A percentile compares a stretch with the other conserved stretches of the same genome.
These are phyloP conservation scores for Glossosoma conforme DNA, from an alignment of 1,140 invertebrate species.

Conservation along the genomic window DNA sequence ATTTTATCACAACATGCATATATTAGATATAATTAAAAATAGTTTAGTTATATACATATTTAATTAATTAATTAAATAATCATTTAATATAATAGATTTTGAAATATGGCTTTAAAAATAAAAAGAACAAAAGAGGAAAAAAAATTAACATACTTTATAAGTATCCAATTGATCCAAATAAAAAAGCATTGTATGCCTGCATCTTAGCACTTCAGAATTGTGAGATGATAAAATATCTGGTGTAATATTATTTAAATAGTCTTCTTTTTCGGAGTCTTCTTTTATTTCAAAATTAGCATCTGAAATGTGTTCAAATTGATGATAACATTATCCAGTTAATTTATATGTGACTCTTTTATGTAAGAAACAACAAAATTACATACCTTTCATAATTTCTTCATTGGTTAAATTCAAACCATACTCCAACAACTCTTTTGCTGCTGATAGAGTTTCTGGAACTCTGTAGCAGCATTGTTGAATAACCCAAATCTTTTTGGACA, in stretches of 20 bases:
- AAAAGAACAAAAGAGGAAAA: not conserved
- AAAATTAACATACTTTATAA: conserved; percentile 37
- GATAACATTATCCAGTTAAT: too few relatives aligned
- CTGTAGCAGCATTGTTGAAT: conserved; percentile 74
- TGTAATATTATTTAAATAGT: conserved; percentile 34
- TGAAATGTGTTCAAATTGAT: too few relatives aligned
- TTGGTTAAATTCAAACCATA: conserved; percentile 70
- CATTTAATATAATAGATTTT: not conserved
- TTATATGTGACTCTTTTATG: too few relatives aligned
- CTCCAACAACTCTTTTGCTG: conserved; percentile 66
- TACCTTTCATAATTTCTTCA: conserved; percentile 56
- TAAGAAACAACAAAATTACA: conserved; percentile 33
- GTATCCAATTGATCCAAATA: conserved; percentile 44
- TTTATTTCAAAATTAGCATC: conserved; percentile 7
- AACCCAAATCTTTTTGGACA: conserved; percentile 76
- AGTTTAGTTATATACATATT: too few relatives aligned
- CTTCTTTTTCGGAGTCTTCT: conserved; percentile 21
- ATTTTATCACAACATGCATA: too few relatives aligned
- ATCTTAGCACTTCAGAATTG: conserved; percentile 44
- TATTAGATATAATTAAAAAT: too few relatives aligned
- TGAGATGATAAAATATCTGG: conserved; percentile 42
- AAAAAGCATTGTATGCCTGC: conserved; percentile 47
- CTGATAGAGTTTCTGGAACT: conserved; percentile 67
- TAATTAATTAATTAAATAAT: conserved; percentile 5
- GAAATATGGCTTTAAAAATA: not conserved